Evolutionary conservation across 2,888 invertebrate species (phyloP).

Genomic region (Epinotia bilunana): DNA sequence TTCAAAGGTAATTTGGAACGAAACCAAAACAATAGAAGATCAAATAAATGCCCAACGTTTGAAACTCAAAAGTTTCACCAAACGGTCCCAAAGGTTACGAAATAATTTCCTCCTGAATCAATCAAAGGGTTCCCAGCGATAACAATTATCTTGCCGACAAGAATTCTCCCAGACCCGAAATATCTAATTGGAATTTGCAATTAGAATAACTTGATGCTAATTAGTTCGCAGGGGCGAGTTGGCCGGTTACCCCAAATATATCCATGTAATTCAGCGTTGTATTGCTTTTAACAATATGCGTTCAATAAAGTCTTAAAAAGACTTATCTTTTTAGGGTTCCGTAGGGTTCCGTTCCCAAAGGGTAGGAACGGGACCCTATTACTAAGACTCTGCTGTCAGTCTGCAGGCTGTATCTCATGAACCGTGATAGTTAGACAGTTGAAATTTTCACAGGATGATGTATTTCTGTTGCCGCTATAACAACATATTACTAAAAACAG

Average conservation of each 20-base stretch:
- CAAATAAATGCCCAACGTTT: constrained; percentile 10
- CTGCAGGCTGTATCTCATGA: too few species aligned
- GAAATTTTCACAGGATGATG: too few species aligned
- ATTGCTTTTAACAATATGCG: background rate
- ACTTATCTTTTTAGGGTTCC: too few species aligned
- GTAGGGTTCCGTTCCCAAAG: too few species aligned
- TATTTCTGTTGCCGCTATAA: too few species aligned
- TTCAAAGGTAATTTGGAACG: background rate
- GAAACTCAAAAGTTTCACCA: constrained; percentile 9
- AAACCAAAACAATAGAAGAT: constrained; percentile 24
- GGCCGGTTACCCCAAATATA: constrained; percentile 7
- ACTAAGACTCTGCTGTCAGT: too few species aligned
- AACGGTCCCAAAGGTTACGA: constrained; percentile 54
- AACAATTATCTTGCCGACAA: constrained; percentile 78
- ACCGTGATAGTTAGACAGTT: too few species aligned
- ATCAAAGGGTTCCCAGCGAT: constrained; percentile 70
- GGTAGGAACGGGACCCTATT: too few species aligned
- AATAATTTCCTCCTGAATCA: constrained; percentile 65
- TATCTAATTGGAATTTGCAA: constrained; percentile 83
- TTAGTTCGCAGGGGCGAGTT: constrained; percentile 67
- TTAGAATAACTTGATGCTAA: constrained; percentile 74
- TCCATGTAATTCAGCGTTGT: background rate
- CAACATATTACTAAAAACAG: too few species aligned
- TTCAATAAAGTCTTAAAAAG: background rate
- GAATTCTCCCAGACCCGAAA: constrained; percentile 71